Evolutionary conservation across 2,113 vertebrate genomes (phyloP).

Genomic region (Synodontis membranacea): DNA sequence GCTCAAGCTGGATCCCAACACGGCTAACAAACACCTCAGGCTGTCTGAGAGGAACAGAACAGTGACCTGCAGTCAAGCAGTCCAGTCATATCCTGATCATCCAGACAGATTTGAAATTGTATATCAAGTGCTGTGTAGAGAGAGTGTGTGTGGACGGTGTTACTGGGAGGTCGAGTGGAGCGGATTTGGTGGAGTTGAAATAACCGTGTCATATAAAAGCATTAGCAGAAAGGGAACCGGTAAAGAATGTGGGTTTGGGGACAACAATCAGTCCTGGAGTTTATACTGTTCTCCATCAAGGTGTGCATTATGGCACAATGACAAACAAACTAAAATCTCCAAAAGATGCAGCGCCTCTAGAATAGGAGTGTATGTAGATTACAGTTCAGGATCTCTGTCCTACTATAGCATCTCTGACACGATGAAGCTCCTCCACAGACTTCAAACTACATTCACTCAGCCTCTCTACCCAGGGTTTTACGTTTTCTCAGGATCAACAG

Average conservation of each 20-base stretch:
- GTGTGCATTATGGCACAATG: slow-evolving; percentile 71
- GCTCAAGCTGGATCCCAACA: slow-evolving; percentile 41
- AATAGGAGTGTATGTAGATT: slow-evolving; percentile 10
- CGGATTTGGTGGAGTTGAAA: neutral
- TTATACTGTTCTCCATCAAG: slow-evolving; percentile 48
- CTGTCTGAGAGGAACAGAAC: slow-evolving; percentile 33
- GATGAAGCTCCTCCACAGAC: neutral
- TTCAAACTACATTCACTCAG: neutral
- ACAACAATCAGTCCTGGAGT: slow-evolving; percentile 74
- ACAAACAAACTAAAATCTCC: slow-evolving; percentile 48
- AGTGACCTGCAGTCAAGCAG: neutral
- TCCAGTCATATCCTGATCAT: slow-evolving; percentile 21
- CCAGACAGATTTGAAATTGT: slow-evolving; percentile 29
- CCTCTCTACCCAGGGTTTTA: neutral
- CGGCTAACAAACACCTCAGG: slow-evolving; percentile 11
- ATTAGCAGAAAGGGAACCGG: slow-evolving; percentile 37
- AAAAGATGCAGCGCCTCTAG: neutral
- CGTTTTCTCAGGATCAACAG: neutral
- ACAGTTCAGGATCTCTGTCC: neutral
- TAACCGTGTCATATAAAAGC: slow-evolving; percentile 58
- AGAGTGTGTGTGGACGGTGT: slow-evolving; percentile 60
- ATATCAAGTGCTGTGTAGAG: neutral
- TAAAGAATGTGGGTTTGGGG: slow-evolving; percentile 67
- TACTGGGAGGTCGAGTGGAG: slow-evolving; percentile 15
- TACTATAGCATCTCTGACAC: neutral